Evolutionary conservation across 2,113 vertebrate species (phyloP).

Genomic region (Alces alces): DNA sequence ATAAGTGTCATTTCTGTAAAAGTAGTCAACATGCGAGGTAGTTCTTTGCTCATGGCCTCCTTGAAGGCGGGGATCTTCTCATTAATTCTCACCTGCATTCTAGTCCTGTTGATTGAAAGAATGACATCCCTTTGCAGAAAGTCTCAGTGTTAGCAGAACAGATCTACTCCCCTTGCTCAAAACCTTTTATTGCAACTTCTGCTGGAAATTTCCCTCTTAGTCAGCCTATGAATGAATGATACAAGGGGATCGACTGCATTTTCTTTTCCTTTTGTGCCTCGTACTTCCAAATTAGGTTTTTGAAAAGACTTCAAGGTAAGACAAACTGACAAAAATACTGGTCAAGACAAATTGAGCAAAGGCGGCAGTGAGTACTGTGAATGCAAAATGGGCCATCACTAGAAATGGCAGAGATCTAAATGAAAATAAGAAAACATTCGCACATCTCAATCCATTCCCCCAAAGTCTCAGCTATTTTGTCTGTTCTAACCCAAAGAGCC

Average conservation of each 20-base stretch:
- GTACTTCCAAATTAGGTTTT: not conserved
- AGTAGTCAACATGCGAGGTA: not conserved
- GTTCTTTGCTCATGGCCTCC: not conserved
- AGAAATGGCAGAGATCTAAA: not conserved
- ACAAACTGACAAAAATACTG: not conserved
- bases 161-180: not conserved
- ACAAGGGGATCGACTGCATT: not conserved
- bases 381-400: not conserved
- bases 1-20: not conserved
- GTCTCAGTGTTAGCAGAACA: not conserved
- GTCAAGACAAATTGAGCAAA: not conserved
- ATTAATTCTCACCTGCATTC: not conserved
- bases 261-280: not conserved
- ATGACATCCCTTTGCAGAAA: not conserved
- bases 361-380: not conserved
- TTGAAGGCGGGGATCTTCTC: not conserved
- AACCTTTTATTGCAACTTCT: not conserved
- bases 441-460: not conserved
- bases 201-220: not conserved
- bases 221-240: not conserved
- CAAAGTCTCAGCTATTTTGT: not conserved
- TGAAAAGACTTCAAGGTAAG: not conserved
- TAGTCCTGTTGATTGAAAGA: not conserved
- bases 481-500: not conserved
- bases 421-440: not conserved